Percentiles rank a stretch among this genome's conserved stretches.
These are phyloP conservation scores for Sinopyrophorus schimmeli DNA, from an alignment of 2,888 invertebrate species.

Conservation along the genomic window DNA sequence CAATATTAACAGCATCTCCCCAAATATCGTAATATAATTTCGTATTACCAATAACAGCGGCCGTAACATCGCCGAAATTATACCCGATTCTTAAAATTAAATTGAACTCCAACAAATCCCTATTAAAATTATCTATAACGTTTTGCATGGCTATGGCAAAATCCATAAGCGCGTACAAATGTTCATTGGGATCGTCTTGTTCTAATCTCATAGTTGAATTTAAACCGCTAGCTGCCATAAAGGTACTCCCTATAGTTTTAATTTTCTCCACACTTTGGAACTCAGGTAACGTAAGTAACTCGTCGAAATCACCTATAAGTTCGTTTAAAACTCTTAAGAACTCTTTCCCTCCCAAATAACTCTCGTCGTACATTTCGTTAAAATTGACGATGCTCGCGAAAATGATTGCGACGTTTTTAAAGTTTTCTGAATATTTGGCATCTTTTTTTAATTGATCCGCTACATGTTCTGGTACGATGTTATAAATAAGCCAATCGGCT, in stretches of 20 bases:
- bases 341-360: slow-evolving; percentile 92
- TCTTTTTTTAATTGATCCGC: slow-evolving; percentile 91
- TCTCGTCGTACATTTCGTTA: slow-evolving; percentile 97
- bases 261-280: slow-evolving; percentile 94
- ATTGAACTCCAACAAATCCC: slow-evolving; percentile 88
- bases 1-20: slow-evolving; percentile 98
- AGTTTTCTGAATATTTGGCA: slow-evolving; percentile 93
- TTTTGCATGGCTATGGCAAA: slow-evolving; percentile 91
- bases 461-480: slow-evolving; percentile 95
- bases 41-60: slow-evolving; percentile 94
- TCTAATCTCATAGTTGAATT: slow-evolving; percentile 77
- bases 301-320: slow-evolving; percentile 94
- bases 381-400: slow-evolving; percentile 97
- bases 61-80: slow-evolving; percentile 94
- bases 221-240: slow-evolving; percentile 96
- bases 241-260: slow-evolving; percentile 95
- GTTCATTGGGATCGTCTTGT: slow-evolving; percentile 72
- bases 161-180: slow-evolving; percentile 87
- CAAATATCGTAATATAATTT: slow-evolving; percentile 97
- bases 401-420: slow-evolving; percentile 88
- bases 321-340: slow-evolving; percentile 94
- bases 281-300: slow-evolving; percentile 78
- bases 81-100: slow-evolving; percentile 84
- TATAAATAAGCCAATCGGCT: slow-evolving; percentile 94
- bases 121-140: slow-evolving; percentile 84